A percentile compares a stretch with the other conserved stretches of the same genome.
These are phyloP conservation scores for Heteractis magnifica DNA, from an alignment of 92 coral and sea anemone genomes.

Conservation along the genomic window DNA sequence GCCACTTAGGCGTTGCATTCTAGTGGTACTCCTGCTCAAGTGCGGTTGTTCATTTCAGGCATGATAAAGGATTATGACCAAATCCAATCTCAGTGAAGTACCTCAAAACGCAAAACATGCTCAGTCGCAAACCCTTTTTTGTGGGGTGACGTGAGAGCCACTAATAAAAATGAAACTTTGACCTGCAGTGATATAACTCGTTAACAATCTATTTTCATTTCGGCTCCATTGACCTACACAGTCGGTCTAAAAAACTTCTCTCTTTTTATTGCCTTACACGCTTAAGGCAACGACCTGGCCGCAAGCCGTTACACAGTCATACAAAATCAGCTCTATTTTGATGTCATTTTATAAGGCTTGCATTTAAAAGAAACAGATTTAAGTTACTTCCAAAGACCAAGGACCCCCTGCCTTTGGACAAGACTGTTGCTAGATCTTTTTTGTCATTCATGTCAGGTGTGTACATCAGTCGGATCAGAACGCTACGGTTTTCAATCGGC, in stretches of 20 bases:
- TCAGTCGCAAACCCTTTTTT: neutral
- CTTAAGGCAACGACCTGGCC: no score
- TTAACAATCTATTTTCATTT: neutral
- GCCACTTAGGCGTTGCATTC: neutral
- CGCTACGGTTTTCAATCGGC: no score
- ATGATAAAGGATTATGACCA: neutral
- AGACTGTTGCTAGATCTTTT: conserved; percentile 5
- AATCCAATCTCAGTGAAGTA: neutral
- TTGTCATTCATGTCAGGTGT: conserved; percentile 29
- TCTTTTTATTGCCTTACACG: no score
- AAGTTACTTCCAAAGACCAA: neutral
- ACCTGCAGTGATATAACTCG: neutral
- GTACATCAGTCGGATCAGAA: neutral
- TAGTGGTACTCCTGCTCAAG: conserved; percentile 2
- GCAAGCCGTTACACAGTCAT: no score
- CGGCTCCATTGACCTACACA: neutral
- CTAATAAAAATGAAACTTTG: neutral
- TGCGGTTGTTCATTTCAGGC: neutral
- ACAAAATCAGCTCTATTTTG: no score
- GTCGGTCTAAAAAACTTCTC: no score
- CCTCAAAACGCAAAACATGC: neutral
- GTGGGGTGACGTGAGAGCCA: neutral
- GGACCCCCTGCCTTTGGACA: conserved; percentile 9
- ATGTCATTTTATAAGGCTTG: neutral
- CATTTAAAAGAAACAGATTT: neutral